Base-by-base conservation (phyloP, 2,113 vertebrate genomes). In the Crotalus helleri region DNA sequence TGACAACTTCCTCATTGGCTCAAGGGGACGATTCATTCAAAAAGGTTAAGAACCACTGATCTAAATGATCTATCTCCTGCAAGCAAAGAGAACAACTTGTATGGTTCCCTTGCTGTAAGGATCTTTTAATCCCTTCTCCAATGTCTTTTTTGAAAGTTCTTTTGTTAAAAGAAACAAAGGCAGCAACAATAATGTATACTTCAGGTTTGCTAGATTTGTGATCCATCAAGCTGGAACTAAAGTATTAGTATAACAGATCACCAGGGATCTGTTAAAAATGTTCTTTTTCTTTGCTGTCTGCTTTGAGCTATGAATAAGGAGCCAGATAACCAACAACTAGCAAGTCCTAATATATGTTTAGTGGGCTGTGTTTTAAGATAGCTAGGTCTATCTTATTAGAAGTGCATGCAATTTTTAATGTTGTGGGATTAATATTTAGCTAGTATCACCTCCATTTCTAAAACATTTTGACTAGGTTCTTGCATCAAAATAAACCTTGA, bases 11-110 rank as follows among this genome's bases (percentile, higher is more conserved):
- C 39, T 39, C 39, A 39, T 39, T 39, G 39, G 39, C 39, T 39
- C 39, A 39, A 39, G 39, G 39, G 39, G 39, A 39, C 2, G 39
- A 39, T 39, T 39, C 39, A 39, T 39, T 39, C 39, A 39, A 39
- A 39, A 39, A 39, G 39, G 39, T 39, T 39, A 39, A 39, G 39
- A 39, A 39, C 39, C 39, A 39, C 39, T 39, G 39, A 33, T 90
- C 26, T 92, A 89, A 91, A 58, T 5, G 88, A 74, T 3, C 23
- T 33, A 90, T 94, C 93, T 59, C 91, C 89, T 1, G 29, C 51
- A 57, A 64, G 49, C 4, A 58, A 69, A 6, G 39, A 23, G 9
- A 91, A 91, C 51, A 55, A 0, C 17, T 33, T 89, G 46, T 11
- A 86, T 3, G 88, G n/a, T 93, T 89, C 51, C 24, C 57, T 0